phyloP scores from a whole-genome alignment of 2,113 vertebrate genomes.

The Tauraco erythrolophus region DNA sequence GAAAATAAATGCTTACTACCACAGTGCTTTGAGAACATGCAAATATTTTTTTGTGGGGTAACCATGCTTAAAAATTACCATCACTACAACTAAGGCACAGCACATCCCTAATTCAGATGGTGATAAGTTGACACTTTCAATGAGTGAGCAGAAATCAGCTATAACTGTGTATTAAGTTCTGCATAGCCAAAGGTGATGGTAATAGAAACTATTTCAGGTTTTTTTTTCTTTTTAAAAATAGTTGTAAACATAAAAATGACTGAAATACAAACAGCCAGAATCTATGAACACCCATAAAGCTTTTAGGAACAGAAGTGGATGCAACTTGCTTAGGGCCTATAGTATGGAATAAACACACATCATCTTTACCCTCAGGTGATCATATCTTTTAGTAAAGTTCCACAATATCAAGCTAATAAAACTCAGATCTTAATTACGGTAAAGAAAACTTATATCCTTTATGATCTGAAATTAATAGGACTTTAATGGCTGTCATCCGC shows the following conservation, averaged over 20 bases:
- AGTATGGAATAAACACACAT: not conserved
- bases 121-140: not conserved
- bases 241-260: not conserved
- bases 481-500: not conserved
- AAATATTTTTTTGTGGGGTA: not conserved
- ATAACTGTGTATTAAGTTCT: not conserved
- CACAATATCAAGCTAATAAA: not conserved
- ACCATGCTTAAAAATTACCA: not conserved
- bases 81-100: not conserved
- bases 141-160: not conserved
- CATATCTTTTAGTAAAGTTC: not conserved
- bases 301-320: not conserved
- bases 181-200: not conserved
- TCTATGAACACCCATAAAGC: not conserved
- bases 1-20: not conserved
- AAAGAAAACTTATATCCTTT: conserved; percentile 29
- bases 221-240: not conserved
- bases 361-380: not conserved
- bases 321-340: not conserved
- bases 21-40: not conserved
- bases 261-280: not conserved
- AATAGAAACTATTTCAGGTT: not conserved
- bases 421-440: conserved; percentile 6
- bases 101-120: not conserved
- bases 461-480: conserved; percentile 13